A percentile compares a stretch with the other conserved stretches of the same genome.
phyloP scores from a whole-genome alignment of 2,797 vertebrate genomes.

The Characodon lateralis region DNA sequence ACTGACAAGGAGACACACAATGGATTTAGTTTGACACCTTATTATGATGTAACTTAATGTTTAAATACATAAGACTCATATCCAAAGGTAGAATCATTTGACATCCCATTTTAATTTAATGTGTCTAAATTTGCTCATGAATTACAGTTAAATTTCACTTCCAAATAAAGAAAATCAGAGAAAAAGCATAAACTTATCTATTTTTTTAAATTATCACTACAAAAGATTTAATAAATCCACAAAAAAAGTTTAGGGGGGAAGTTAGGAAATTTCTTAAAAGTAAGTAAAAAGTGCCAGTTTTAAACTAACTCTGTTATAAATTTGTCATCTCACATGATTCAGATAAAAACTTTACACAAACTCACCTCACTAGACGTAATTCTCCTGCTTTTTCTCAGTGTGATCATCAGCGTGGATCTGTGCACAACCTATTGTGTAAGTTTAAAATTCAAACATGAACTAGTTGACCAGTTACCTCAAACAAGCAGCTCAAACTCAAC shows the following conservation, averaged over 20 bases:
- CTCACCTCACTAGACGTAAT: neutral
- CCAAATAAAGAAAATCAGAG: neutral
- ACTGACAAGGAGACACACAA: neutral
- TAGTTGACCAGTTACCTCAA: slow-evolving; percentile 54
- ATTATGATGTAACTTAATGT: neutral
- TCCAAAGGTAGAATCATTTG: neutral
- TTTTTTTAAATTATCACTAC: neutral
- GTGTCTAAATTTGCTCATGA: neutral
- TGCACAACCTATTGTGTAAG: slow-evolving; percentile 37
- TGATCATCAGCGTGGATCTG: slow-evolving; percentile 24
- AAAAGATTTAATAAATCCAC: neutral
- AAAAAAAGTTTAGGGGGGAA: neutral
- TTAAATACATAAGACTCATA: neutral
- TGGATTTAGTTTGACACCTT: neutral
- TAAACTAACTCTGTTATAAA: neutral
- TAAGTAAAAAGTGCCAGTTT: neutral
- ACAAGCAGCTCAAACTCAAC: slow-evolving; percentile 32
- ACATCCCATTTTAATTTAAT: neutral
- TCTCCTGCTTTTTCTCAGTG: neutral
- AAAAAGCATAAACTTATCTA: neutral
- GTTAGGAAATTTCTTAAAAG: neutral
- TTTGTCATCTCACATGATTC: neutral
- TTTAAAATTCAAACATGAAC: slow-evolving; percentile 45
- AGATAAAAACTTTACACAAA: neutral
- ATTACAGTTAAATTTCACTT: neutral